Percentiles rank a stretch among this genome's conserved stretches.
Conservation (phyloP, 2,113 vertebrate species). For the Myiozetetes cayanensis region DNA sequence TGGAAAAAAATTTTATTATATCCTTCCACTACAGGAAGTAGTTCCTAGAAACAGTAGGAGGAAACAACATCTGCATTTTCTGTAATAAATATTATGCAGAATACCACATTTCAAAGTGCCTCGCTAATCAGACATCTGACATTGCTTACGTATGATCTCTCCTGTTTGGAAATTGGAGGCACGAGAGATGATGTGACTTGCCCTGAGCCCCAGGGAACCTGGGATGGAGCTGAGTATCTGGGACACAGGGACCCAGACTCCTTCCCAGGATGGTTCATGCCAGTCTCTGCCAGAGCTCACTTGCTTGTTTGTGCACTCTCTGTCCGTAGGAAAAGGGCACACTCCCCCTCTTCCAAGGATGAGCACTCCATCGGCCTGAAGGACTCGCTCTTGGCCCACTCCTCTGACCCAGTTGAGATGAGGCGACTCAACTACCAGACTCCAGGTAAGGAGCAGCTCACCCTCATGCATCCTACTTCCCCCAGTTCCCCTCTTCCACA, state of each 20-base stretch:
- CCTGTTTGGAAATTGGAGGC: background rate
- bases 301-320: background rate
- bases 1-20: constrained; percentile 22
- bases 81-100: background rate
- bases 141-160: background rate
- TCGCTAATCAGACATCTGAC: constrained; percentile 1
- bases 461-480: background rate
- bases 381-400: constrained; percentile 86
- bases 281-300: background rate
- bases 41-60: constrained; percentile 9
- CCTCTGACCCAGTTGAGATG: constrained; percentile 94
- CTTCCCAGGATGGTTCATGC: background rate
- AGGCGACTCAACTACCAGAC: constrained; percentile 94
- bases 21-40: constrained; percentile 64
- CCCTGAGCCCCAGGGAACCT: background rate
- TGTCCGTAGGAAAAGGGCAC: constrained; percentile 85
- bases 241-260: background rate
- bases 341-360: constrained; percentile 88
- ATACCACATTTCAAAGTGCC: background rate
- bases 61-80: background rate
- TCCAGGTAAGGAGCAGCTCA: constrained; percentile 79
- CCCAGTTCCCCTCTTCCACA: background rate
- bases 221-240: background rate
- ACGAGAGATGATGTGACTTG: background rate
- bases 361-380: constrained; percentile 88